Evolutionary conservation across 2,888 invertebrate genomes (phyloP), one percentile per base, ranked within the genome.

Genomic region (Aphelenchoides bicaudatus): DNA sequence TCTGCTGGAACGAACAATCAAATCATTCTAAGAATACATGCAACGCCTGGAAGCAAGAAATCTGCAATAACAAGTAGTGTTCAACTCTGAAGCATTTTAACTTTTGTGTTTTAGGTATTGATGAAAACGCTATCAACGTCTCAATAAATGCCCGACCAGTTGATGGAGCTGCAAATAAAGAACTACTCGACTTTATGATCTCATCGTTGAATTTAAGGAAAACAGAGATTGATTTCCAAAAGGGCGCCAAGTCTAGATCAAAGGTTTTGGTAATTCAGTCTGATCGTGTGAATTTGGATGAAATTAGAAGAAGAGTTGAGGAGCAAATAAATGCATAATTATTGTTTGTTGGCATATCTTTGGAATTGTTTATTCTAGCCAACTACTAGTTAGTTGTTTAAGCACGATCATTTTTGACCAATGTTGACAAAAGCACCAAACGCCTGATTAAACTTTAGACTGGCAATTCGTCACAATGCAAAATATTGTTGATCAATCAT

Each of bases 91-190:
- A 47, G 19, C 43, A 21, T 27, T 34, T 13, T 34, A 34, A 51
- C 52, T 37, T 60, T 10, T 21, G 16, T 3, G 10, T 60, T 61
- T 53, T 28, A 73, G 73, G 68, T 43, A 59, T 73, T 5, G 63
- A 66, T 27, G 65, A 62, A 21, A 78, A 80, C 1, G 87, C 88
- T 74, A 84, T 89, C 27, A 86, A 86, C n/a, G 83, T 88, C 13
- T 87, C 88, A 78, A 88, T 89, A 65, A 85, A 86, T 59, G 88
- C 88, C 1, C 88, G 88, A n/a, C 88, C 89, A 0, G 84, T 86
- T 3, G 88, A 89, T 74, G 88, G 89, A 2, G 87, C 88, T 81
- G 88, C 89, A 10, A 89, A 89, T 73, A 83, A 85, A 34, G 88
- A 88, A 77, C 82, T 89, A 6, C 82, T 88, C 0, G 87, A 86